Evolutionary conservation across 2,113 vertebrate species (phyloP).

Genomic region (Rhynchomys soricoides): DNA sequence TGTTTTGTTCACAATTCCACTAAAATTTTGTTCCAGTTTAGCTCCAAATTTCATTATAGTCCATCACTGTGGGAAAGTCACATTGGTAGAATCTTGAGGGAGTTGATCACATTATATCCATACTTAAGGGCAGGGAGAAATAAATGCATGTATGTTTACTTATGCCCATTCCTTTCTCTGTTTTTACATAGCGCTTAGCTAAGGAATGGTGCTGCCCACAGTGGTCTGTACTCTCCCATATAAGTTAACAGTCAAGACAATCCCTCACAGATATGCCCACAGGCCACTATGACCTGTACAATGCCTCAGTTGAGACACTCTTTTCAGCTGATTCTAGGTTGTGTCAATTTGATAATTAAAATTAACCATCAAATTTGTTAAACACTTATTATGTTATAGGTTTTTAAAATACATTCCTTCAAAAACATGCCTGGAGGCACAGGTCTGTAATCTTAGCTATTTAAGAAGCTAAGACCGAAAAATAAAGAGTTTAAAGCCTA

Average conservation of each 20-base stretch:
- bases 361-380: neutral
- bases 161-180: neutral
- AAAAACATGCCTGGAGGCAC: neutral
- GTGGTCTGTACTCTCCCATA: neutral
- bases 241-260: neutral
- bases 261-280: neutral
- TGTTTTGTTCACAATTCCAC: neutral
- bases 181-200: neutral
- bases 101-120: neutral
- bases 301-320: neutral
- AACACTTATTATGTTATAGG: neutral
- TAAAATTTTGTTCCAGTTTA: neutral
- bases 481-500: neutral
- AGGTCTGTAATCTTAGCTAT: neutral
- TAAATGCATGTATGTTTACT: neutral
- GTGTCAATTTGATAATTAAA: neutral
- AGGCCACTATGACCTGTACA: neutral
- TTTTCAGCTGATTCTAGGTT: neutral
- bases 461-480: neutral
- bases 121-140: neutral
- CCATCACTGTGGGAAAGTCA: neutral
- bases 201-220: neutral
- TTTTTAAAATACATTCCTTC: constrained; percentile 17
- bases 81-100: neutral
- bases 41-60: neutral